A percentile compares a stretch with the other conserved stretches of the same genome.
phyloP scores from a whole-genome alignment of 2,113 vertebrate species.

The Crocuta crocuta region DNA sequence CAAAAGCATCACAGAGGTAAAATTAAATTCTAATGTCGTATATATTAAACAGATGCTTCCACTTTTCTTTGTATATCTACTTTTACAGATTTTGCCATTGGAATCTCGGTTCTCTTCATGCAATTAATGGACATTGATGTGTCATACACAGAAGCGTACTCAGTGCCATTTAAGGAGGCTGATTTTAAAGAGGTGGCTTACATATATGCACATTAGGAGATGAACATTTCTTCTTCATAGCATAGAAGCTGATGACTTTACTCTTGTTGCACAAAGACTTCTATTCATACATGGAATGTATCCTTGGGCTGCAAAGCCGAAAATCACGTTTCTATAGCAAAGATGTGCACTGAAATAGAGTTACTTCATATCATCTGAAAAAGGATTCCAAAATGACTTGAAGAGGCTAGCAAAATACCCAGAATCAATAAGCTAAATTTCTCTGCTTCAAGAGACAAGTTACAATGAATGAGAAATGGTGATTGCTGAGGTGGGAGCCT shows the following conservation, averaged over 20 bases:
- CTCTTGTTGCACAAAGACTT: constrained; percentile 87
- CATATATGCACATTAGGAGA: constrained; percentile 85
- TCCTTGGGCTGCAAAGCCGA: constrained; percentile 80
- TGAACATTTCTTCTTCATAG: constrained; percentile 81
- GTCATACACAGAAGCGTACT: constrained; percentile 86
- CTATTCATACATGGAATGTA: constrained; percentile 86
- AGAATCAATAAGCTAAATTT: constrained; percentile 58
- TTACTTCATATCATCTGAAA: constrained; percentile 56
- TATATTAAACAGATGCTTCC: constrained; percentile 94
- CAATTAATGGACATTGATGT: constrained; percentile 92
- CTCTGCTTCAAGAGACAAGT: constrained; percentile 53
- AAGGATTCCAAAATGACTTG: constrained; percentile 63
- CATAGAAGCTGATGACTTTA: constrained; percentile 86
- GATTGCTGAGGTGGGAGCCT: constrained; percentile 40
- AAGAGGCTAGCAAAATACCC: constrained; percentile 33
- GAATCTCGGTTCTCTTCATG: constrained; percentile 89
- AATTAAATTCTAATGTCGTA: constrained; percentile 93
- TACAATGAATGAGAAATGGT: neutral
- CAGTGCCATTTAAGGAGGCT: constrained; percentile 86
- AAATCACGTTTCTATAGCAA: constrained; percentile 79
- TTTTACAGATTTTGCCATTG: constrained; percentile 90
- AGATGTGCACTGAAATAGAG: constrained; percentile 71
- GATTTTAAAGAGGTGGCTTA: constrained; percentile 88
- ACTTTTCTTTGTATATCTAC: constrained; percentile 91
- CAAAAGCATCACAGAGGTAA: constrained; percentile 94